Evolutionary conservation across 2,888 invertebrate genomes (phyloP), one percentile per base, ranked within the genome.

Genomic region (Endotricha flammealis): DNA sequence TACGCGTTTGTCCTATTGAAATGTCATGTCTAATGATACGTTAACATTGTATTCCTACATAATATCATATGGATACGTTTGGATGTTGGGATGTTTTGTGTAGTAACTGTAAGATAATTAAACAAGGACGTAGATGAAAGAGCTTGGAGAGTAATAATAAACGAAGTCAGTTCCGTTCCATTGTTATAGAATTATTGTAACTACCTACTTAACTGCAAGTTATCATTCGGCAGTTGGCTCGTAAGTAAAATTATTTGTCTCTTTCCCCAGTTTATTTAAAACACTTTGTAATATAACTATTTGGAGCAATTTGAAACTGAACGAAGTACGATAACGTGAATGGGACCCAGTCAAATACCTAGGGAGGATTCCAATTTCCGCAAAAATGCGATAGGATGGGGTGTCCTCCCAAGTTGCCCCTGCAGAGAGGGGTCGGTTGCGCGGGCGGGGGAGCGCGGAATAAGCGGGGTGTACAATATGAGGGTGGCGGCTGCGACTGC

Each of bases 291-390:
- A n/a, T n/a, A n/a, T n/a, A n/a, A n/a, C n/a, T n/a, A n/a, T n/a
- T n/a, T n/a, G n/a, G n/a, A n/a, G n/a, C n/a, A n/a, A n/a, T n/a
- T n/a, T n/a, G n/a, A n/a, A n/a, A n/a, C n/a, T n/a, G n/a, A n/a
- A n/a, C n/a, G n/a, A n/a, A n/a, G n/a, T n/a, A n/a, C n/a, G n/a
- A n/a, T n/a, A n/a, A n/a, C n/a, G n/a, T 39, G 49, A 49, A 52
- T 48, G 49, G 52, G 37, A 51, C 54, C 49, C 48, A 50, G 44
- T 53, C 50, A 48, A 64, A 69, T 63, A 62, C 64, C 55, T 56
- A 59, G 57, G 62, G 61, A 70, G 64, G 58, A 73, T 73, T 78
- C 67, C 57, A 77, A 85, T 82, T 81, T 82, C 76, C 77, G 80
- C 76, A 73, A 79, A 78, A 77, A 74, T 72, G 59, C 61, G 63